These are phyloP conservation scores for Syncerus caffer DNA, from an alignment of 2,797 vertebrate species.

Conservation along the genomic window DNA sequence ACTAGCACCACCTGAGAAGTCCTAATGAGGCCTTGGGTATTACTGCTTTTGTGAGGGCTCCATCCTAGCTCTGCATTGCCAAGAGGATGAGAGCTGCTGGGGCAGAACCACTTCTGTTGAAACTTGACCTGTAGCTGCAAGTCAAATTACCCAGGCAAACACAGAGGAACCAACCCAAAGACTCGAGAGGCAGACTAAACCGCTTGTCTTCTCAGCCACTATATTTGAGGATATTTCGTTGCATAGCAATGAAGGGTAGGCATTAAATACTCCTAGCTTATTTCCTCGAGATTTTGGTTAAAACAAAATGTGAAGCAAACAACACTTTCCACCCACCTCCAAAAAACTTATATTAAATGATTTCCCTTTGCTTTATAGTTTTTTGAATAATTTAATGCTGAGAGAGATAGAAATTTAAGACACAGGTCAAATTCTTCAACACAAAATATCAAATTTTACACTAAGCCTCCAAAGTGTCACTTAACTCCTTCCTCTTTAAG, in stretches of 20 bases:
- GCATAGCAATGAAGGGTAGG: neutral
- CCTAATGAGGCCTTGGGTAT: neutral
- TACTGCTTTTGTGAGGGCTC: neutral
- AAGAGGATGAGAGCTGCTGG: neutral
- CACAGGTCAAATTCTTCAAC: neutral
- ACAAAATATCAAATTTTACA: neutral
- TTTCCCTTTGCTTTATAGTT: neutral
- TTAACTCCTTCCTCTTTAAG: neutral
- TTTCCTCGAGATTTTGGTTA: neutral
- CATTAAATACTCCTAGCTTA: neutral
- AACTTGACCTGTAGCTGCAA: neutral
- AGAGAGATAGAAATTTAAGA: neutral
- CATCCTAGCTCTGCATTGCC: neutral
- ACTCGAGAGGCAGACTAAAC: neutral
- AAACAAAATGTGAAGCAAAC: neutral
- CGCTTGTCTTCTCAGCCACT: neutral
- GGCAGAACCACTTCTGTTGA: neutral
- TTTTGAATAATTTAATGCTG: neutral
- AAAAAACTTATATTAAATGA: neutral
- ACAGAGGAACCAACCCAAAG: neutral
- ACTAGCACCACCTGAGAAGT: neutral
- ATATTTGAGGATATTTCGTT: neutral
- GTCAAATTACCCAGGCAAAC: neutral
- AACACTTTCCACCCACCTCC: neutral
- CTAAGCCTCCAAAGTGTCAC: neutral